Evolutionary conservation across 2,797 vertebrate genomes (phyloP).

Genomic region (Labroides dimidiatus): DNA sequence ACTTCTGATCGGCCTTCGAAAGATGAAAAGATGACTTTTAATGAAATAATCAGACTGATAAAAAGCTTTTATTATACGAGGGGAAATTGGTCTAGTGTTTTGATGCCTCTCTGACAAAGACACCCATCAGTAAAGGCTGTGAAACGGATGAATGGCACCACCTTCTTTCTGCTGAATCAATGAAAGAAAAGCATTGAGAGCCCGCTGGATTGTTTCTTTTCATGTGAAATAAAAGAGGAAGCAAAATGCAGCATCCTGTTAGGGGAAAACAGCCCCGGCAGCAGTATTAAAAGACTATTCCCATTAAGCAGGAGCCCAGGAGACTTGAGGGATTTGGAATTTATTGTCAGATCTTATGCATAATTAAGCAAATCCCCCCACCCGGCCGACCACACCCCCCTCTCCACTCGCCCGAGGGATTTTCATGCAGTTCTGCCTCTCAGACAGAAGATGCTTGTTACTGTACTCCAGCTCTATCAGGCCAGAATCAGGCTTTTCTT

Average conservation of each 20-base stretch:
- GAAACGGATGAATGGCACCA: conserved; percentile 10
- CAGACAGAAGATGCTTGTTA: conserved; percentile 57
- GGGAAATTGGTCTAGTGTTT: conserved; percentile 1
- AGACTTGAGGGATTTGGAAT: conserved; percentile 73
- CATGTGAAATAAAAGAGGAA: conserved; percentile 34
- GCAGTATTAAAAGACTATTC: conserved; percentile 65
- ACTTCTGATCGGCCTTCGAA: conserved; percentile 43
- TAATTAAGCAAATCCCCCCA: conserved; percentile 74
- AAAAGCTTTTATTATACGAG: conserved; percentile 27
- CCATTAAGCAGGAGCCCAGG: conserved; percentile 63
- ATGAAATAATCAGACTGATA: conserved; percentile 4
- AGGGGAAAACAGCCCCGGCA: conserved; percentile 38
- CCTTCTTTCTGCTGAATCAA: conserved; percentile 25
- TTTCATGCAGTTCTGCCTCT: conserved; percentile 56
- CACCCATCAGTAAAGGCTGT: background rate
- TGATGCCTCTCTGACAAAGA: conserved; percentile 19
- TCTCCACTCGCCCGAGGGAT: conserved; percentile 46
- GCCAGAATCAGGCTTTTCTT: conserved; percentile 25
- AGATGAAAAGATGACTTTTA: conserved; percentile 38
- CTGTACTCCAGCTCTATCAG: conserved; percentile 39
- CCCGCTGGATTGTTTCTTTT: conserved; percentile 33
- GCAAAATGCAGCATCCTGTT: conserved; percentile 9
- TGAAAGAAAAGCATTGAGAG: conserved; percentile 14
- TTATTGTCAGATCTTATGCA: conserved; percentile 76
- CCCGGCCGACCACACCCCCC: conserved; percentile 32